Base-by-base conservation (phyloP, 1,140 invertebrate genomes). In the Papilio polyxenes region DNA sequence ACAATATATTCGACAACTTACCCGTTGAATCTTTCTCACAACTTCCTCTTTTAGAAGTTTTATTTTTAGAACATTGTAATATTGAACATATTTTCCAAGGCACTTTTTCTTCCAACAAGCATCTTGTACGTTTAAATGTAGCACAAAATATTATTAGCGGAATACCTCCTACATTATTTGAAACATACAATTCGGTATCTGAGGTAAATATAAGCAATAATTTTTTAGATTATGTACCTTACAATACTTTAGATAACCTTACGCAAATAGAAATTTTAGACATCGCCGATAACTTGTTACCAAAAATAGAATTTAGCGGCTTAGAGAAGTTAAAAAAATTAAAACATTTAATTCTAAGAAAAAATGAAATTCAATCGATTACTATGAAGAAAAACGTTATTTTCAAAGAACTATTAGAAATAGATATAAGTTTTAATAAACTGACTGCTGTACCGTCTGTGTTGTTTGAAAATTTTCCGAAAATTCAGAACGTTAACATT, bases 121-220 rank as follows among this genome's bases (percentile, higher is more conserved):
- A 94, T 82, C 87, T 94, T 51, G 82, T 89, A 44, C 92, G 89
- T 89, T 82, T 94, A 77, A 93, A 93, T 79, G 80, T 94, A 80
- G 92, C 92, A 80, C 92, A 94, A 85, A 94, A 94, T 85, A 93
- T 94, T 83, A 89, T 94, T 15, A 92, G 91, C 84, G 86, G 86
- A 53, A 87, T 92, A 75, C 91, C 93, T 40, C 81, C 84, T 74
- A 89, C 86, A 75, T 81, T 93, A 44, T 92, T 94, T 86, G 89
- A 89, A 65, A 51, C 82, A 69, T 87, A 88, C 81, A 92, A 92
- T 84, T 89, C 89, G 11, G 86, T 94, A 83, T 89, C 89, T 31
- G 91, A 93, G 81, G 91, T 93, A 44, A 94, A 94, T 85, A 87
- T 94, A 75, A 94, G 92, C 82, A 94, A 93, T 81, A 94, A 94